A percentile compares a stretch with the other conserved stretches of the same genome.
Evolutionary conservation across 2,113 vertebrate species (phyloP).

Genomic region (Perca schrenkii): DNA sequence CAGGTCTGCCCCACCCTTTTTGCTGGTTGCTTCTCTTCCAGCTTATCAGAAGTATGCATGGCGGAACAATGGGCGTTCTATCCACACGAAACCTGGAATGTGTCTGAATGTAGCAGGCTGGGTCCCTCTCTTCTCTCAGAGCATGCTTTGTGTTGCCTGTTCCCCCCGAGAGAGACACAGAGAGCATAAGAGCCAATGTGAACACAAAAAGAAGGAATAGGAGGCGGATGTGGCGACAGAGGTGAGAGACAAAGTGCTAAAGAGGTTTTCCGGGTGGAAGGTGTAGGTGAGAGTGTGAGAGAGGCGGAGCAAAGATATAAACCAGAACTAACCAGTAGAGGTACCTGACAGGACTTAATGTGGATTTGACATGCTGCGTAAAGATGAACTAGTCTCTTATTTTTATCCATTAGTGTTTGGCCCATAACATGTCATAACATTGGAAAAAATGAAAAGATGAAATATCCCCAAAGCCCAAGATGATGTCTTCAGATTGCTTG

Average conservation of each 20-base stretch:
- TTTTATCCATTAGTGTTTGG: neutral
- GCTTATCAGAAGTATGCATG: constrained; percentile 82
- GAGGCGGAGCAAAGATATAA: neutral
- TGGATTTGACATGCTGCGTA: neutral
- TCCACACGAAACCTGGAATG: constrained; percentile 82
- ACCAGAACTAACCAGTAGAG: neutral
- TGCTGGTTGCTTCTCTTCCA: constrained; percentile 68
- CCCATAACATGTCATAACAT: neutral
- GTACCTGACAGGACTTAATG: neutral
- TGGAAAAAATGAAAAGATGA: neutral
- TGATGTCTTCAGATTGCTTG: neutral
- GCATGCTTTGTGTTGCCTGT: constrained; percentile 75
- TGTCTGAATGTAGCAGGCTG: constrained; percentile 83
- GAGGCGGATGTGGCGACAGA: constrained; percentile 45
- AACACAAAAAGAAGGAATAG: constrained; percentile 7
- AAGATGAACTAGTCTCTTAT: neutral
- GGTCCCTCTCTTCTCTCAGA: constrained; percentile 74
- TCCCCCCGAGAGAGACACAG: constrained; percentile 50
- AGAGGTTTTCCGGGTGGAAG: constrained; percentile 31
- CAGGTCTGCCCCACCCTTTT: constrained; percentile 20
- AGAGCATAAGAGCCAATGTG: constrained; percentile 26
- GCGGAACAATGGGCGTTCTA: constrained; percentile 84
- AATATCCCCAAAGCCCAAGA: neutral
- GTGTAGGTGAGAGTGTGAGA: constrained; percentile 33
- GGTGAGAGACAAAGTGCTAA: constrained; percentile 34